A percentile compares a stretch with the other conserved stretches of the same genome.
Evolutionary conservation across 2,888 invertebrate species (phyloP).

Genomic region (Biston stratarius): DNA sequence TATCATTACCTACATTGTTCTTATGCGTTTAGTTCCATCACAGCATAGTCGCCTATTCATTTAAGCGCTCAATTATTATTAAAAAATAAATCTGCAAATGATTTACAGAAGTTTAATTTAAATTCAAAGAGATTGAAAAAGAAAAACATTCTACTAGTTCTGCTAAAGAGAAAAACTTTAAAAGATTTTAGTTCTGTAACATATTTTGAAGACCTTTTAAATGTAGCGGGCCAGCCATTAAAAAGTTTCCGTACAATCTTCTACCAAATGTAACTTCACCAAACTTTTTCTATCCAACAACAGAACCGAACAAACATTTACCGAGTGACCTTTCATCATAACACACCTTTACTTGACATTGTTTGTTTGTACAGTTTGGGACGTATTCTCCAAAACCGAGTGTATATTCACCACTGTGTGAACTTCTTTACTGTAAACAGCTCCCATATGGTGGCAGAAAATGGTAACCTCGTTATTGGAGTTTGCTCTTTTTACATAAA

Average conservation of each 20-base stretch:
- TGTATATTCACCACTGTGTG: constrained; percentile 15
- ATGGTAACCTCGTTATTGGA: constrained; percentile 45
- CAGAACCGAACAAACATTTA: constrained; percentile 47
- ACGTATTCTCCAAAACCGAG: constrained; percentile 33
- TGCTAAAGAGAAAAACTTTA: too few species aligned
- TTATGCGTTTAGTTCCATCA: too few species aligned
- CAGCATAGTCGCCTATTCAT: too few species aligned
- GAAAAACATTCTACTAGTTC: too few species aligned
- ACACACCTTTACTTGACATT: constrained; percentile 53
- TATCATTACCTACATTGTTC: too few species aligned
- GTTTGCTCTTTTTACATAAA: constrained; percentile 15
- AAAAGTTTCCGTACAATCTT: constrained; percentile 23
- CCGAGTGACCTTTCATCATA: constrained; percentile 53
- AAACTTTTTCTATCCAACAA: constrained; percentile 47
- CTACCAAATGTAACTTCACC: constrained; percentile 55
- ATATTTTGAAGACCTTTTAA: not conserved
- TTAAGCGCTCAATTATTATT: too few species aligned
- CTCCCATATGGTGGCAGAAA: constrained; percentile 61
- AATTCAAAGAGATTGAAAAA: too few species aligned
- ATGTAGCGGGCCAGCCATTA: constrained; percentile 1
- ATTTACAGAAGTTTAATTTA: too few species aligned
- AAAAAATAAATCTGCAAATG: too few species aligned
- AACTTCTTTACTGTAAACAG: constrained; percentile 50
- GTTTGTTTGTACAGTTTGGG: constrained; percentile 56
- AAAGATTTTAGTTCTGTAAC: not conserved